Percentiles rank a stretch among this genome's conserved stretches.
These are phyloP conservation scores for Uloborus diversus DNA, from an alignment of 1,140 invertebrate genomes.

Conservation along the genomic window DNA sequence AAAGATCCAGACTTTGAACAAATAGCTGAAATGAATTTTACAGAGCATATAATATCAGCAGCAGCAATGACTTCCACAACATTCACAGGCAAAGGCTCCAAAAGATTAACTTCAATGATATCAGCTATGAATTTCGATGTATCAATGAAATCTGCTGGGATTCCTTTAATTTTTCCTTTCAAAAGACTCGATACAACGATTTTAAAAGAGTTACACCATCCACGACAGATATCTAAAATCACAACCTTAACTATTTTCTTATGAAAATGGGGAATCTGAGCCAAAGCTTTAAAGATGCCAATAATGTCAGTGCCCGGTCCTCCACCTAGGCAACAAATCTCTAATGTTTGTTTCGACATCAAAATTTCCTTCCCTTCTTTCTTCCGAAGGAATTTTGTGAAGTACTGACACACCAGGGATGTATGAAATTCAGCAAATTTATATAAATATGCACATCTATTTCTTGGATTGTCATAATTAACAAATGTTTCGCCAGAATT, in stretches of 20 bases:
- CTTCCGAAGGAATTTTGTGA: conserved; percentile 8
- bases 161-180: conserved; percentile 6
- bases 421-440: conserved; percentile 24
- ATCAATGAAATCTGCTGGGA: conserved; percentile 5
- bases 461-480: conserved; percentile 10
- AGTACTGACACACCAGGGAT: conserved; percentile 8
- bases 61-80: neutral
- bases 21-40: conserved; percentile 33
- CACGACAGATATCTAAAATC: conserved; percentile 27
- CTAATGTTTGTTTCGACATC: neutral
- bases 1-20: neutral
- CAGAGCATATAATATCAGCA: conserved; percentile 34
- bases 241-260: conserved; percentile 5
- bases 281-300: conserved; percentile 19
- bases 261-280: neutral
- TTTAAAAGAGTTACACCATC: conserved; percentile 28
- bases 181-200: neutral
- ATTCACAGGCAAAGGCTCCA: neutral
- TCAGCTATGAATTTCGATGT: neutral
- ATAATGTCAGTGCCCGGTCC: conserved; percentile 34
- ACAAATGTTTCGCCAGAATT: conserved; percentile 7
- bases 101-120: conserved; percentile 3
- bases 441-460: conserved; percentile 31
- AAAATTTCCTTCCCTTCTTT: neutral
- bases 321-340: conserved; percentile 25